Conservation (phyloP, 23 tunicate species). For the Ciona savignyi region DNA sequence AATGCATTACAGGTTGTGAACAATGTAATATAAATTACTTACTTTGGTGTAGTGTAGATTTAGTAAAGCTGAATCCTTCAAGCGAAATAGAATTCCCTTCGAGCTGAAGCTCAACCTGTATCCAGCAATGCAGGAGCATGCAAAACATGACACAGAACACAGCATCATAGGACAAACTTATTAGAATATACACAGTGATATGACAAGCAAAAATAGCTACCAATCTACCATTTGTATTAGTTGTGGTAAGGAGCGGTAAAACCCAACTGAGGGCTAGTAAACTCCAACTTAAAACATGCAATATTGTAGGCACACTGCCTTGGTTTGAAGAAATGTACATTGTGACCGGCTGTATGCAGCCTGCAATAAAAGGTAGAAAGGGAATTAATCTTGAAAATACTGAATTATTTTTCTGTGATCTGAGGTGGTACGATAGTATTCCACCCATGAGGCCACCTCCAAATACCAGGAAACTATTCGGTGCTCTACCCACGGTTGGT, state of each 20-base stretch:
- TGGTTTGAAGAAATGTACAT: slow-evolving; percentile 16
- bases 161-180: slow-evolving; percentile 87
- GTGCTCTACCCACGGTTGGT: slow-evolving; percentile 73
- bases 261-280: slow-evolving; percentile 47
- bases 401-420: neutral
- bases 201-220: slow-evolving; percentile 39
- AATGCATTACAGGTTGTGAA: too few species aligned
- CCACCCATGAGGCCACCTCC: slow-evolving; percentile 50
- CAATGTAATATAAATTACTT: too few species aligned
- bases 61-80: neutral
- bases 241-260: slow-evolving; percentile 33
- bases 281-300: slow-evolving; percentile 64
- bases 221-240: slow-evolving; percentile 45
- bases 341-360: slow-evolving; percentile 25
- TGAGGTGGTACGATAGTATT: neutral
- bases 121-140: slow-evolving; percentile 38
- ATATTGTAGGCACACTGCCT: slow-evolving; percentile 23
- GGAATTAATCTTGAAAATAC: neutral
- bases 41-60: neutral
- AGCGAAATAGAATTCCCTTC: neutral
- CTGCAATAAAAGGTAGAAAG: slow-evolving; percentile 31
- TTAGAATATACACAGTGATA: slow-evolving; percentile 41
- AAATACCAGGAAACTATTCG: slow-evolving; percentile 36
- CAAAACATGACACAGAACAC: slow-evolving; percentile 63
- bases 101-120: slow-evolving; percentile 11